These are phyloP conservation scores for Pelochelys cantorii DNA, from an alignment of 2,797 vertebrate species.

Conservation along the genomic window DNA sequence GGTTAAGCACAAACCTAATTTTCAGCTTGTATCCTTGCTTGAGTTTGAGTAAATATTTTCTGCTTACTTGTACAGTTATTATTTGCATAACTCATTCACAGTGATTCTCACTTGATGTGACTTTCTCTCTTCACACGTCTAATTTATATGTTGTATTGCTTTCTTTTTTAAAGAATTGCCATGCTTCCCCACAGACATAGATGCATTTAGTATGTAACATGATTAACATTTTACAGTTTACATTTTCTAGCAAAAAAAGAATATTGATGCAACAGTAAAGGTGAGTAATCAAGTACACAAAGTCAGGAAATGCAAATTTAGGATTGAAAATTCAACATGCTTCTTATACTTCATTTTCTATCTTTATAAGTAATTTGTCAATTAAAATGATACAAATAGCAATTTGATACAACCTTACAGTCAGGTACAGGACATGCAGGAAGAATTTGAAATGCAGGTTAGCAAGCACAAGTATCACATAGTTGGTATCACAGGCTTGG, in stretches of 20 bases:
- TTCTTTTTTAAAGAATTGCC: conserved; percentile 47
- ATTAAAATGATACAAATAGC: background rate
- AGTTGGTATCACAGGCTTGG: no score
- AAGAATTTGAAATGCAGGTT: background rate
- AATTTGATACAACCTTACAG: background rate
- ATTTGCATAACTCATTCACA: background rate
- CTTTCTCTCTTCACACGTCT: conserved; percentile 9
- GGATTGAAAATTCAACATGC: conserved; percentile 25
- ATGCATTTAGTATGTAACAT: conserved; percentile 20
- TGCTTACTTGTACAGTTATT: background rate
- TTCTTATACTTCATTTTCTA: background rate
- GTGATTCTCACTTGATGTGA: background rate
- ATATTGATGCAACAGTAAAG: conserved; percentile 43
- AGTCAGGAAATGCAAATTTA: background rate
- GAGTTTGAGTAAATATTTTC: background rate
- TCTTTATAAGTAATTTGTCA: background rate
- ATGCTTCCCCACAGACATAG: background rate
- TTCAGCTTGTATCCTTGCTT: background rate
- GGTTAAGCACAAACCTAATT: conserved; percentile 3
- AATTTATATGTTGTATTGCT: conserved; percentile 36
- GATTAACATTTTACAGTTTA: conserved; percentile 58
- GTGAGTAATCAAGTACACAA: conserved; percentile 49
- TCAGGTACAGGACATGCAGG: background rate
- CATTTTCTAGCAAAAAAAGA: conserved; percentile 9
- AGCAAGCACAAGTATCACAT: no score